A percentile compares a stretch with the other conserved stretches of the same genome.
Conservation (phyloP, 2,113 vertebrate species). For the Neogale vison region DNA sequence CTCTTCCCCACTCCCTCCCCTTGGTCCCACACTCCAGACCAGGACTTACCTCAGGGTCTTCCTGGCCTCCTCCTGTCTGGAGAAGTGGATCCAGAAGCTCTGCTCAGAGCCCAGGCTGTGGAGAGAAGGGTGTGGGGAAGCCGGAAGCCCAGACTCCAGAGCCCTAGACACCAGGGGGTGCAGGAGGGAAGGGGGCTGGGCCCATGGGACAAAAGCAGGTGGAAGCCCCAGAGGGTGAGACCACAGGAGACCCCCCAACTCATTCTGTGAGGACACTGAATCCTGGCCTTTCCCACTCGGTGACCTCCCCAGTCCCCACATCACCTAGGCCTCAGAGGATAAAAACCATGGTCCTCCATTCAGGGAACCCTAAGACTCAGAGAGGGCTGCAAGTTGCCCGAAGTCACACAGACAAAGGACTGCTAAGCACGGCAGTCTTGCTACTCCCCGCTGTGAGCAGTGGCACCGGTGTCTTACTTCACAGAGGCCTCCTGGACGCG, state of each 20-base stretch:
- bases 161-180: background rate
- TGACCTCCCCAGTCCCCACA: background rate
- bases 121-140: background rate
- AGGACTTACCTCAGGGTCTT: constrained; percentile 87
- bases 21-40: background rate
- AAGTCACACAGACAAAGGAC: background rate
- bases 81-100: constrained; percentile 85
- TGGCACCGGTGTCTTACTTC: constrained; percentile 79
- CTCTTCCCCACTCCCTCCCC: rapidly evolving
- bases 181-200: background rate
- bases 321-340: rapidly evolving
- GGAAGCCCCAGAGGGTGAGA: rapidly evolving
- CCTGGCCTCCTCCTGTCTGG: constrained; percentile 41
- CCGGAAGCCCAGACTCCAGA: background rate
- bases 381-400: background rate
- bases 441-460: background rate
- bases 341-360: background rate
- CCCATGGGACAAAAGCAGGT: background rate
- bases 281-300: background rate
- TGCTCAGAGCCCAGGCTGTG: constrained; percentile 86
- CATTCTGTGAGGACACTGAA: background rate
- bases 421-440: rapidly evolving
- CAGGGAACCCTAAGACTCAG: background rate
- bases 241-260: background rate
- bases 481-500: constrained; percentile 81